Evolutionary conservation across 2,888 invertebrate genomes (phyloP).

Genomic region (Sphinx pinastri): DNA sequence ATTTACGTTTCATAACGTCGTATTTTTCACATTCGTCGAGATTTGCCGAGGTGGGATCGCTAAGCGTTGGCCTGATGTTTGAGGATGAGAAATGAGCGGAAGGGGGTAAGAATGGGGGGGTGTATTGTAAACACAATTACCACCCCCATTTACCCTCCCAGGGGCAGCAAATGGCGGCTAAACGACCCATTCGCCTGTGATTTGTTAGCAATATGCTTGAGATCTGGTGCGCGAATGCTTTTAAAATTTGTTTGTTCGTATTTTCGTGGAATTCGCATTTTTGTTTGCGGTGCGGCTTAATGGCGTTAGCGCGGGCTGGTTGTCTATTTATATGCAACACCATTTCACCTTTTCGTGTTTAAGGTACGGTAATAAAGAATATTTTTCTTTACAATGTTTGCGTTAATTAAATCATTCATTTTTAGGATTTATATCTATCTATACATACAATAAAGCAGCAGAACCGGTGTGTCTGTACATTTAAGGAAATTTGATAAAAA

Average conservation of each 20-base stretch:
- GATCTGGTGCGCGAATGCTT: conserved; percentile 75
- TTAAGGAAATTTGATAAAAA: no score
- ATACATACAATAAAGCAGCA: no score
- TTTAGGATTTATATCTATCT: no score
- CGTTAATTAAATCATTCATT: no score
- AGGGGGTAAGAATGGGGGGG: conserved; percentile 54
- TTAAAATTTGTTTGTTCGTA: conserved; percentile 62
- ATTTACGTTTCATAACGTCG: conserved; percentile 41
- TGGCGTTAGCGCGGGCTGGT: conserved; percentile 26
- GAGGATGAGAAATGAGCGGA: conserved; percentile 78
- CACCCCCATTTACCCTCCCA: conserved; percentile 57
- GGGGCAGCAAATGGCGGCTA: conserved; percentile 79
- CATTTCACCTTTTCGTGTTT: not conserved
- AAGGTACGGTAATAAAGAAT: conserved; percentile 6
- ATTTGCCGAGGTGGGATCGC: conserved; percentile 72
- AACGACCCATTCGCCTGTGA: conserved; percentile 82
- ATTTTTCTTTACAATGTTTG: no score
- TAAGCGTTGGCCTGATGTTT: conserved; percentile 70
- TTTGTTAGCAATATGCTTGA: conserved; percentile 83
- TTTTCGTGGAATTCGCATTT: conserved; percentile 47
- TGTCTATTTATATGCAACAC: conserved; percentile 18
- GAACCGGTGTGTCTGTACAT: no score
- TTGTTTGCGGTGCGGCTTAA: conserved; percentile 45
- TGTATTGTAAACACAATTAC: conserved; percentile 79
- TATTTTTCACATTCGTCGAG: conserved; percentile 62